These are phyloP conservation scores for Athrips mouffetella DNA, from an alignment of 2,888 invertebrate species.

Conservation along the genomic window DNA sequence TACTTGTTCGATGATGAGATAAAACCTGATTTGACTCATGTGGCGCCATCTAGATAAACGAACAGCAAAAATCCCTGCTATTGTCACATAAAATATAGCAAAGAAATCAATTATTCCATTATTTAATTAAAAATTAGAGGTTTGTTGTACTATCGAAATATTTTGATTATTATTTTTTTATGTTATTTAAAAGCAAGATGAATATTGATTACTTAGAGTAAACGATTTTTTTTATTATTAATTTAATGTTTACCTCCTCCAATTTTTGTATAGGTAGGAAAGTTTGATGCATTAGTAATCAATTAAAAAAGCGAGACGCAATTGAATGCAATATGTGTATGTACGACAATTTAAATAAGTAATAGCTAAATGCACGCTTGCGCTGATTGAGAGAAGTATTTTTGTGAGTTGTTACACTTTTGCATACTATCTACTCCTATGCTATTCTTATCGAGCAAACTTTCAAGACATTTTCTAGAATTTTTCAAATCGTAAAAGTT, in stretches of 20 bases:
- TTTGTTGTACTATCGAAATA: constrained; percentile 61
- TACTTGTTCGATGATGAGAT: too few species aligned
- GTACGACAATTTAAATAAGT: constrained; percentile 36
- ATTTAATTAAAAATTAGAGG: constrained; percentile 60
- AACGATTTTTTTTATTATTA: constrained; percentile 48
- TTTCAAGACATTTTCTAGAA: neutral
- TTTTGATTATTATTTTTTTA: constrained; percentile 66
- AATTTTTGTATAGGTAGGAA: constrained; percentile 53
- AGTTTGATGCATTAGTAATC: constrained; percentile 53
- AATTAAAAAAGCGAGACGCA: constrained; percentile 36
- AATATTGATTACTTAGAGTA: constrained; percentile 14
- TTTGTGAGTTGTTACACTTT: constrained; percentile 22
- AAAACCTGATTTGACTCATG: too few species aligned
- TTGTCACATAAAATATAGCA: constrained; percentile 45
- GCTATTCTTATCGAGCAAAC: neutral
- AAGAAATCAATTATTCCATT: constrained; percentile 74
- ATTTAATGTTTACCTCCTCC: constrained; percentile 69
- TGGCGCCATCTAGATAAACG: too few species aligned
- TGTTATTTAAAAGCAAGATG: constrained; percentile 58
- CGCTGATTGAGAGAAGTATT: constrained; percentile 28
- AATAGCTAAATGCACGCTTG: constrained; percentile 47
- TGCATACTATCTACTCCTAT: neutral
- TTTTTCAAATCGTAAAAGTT: constrained; percentile 25
- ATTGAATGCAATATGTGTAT: constrained; percentile 28
- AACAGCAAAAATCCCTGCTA: too few species aligned